Evolutionary conservation across 2,888 invertebrate species (phyloP).

Genomic region (Brachypterus glaber): DNA sequence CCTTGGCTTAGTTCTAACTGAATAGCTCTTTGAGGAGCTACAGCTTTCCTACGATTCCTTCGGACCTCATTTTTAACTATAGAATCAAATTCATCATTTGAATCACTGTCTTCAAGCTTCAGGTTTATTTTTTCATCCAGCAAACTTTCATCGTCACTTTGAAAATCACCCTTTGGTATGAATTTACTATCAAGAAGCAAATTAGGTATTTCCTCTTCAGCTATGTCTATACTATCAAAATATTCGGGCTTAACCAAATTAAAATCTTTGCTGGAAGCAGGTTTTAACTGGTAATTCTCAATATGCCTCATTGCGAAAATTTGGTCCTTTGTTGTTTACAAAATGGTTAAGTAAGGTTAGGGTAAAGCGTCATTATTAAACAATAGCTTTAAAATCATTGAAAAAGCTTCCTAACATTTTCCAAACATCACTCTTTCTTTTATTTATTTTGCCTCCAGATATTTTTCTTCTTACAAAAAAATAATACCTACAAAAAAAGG

Average conservation of each 20-base stretch:
- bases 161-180: conserved; percentile 21
- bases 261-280: conserved; percentile 9
- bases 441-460: too few relatives aligned
- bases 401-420: too few relatives aligned
- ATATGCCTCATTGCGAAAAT: conserved; percentile 17
- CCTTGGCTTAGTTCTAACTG: conserved; percentile 28
- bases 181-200: conserved; percentile 23
- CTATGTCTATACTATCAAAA: conserved; percentile 23
- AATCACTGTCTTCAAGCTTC: conserved; percentile 23
- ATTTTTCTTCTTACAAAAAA: too few relatives aligned
- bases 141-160: conserved; percentile 24
- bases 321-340: conserved; percentile 15
- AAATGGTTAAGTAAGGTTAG: conserved; percentile 15
- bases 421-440: too few relatives aligned
- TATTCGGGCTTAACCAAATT: conserved; percentile 18
- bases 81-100: conserved; percentile 20
- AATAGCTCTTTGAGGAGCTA: conserved; percentile 33
- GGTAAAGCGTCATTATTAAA: not conserved
- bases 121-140: conserved; percentile 18
- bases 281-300: conserved; percentile 14
- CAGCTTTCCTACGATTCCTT: conserved; percentile 32
- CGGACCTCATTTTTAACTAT: conserved; percentile 19
- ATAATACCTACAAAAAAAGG: too few relatives aligned
- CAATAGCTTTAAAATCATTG: not conserved
- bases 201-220: conserved; percentile 25